Evolutionary conservation across 2,113 vertebrate species (phyloP).

Genomic region (Mastomys natalensis): DNA sequence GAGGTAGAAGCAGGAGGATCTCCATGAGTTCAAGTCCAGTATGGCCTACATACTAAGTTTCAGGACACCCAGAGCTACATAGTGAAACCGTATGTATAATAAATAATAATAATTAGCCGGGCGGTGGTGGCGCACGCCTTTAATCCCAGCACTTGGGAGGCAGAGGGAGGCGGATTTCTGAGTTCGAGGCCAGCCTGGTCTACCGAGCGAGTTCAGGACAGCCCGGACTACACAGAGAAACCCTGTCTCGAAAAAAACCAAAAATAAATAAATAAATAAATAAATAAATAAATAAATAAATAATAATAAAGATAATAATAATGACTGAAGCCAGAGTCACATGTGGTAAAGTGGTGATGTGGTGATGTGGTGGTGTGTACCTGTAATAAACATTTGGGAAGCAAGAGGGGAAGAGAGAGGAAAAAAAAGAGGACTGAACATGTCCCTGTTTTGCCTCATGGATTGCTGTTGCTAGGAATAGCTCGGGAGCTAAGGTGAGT

Average conservation of each 20-base stretch:
- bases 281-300: no score
- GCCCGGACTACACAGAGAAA: no score
- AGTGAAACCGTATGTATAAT: background rate
- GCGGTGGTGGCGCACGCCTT: no score
- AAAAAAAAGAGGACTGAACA: background rate
- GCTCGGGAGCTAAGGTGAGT: background rate
- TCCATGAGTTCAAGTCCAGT: background rate
- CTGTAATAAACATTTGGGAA: background rate
- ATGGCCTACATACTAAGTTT: background rate
- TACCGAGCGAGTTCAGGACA: no score
- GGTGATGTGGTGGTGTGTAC: background rate
- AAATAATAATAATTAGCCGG: background rate
- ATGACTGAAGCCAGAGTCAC: background rate
- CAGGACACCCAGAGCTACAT: background rate
- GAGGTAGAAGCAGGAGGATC: background rate
- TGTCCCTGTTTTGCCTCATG: background rate
- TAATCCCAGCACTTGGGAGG: no score
- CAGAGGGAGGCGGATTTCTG: no score
- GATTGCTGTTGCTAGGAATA: background rate
- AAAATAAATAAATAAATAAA: no score
- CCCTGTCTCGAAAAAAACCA: no score
- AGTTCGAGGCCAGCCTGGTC: no score
- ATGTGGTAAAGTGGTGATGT: background rate
- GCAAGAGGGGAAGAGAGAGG: background rate
- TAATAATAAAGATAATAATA: background rate